phyloP scores from a whole-genome alignment of 2,888 invertebrate genomes.

The Sminthurinus aureus region DNA sequence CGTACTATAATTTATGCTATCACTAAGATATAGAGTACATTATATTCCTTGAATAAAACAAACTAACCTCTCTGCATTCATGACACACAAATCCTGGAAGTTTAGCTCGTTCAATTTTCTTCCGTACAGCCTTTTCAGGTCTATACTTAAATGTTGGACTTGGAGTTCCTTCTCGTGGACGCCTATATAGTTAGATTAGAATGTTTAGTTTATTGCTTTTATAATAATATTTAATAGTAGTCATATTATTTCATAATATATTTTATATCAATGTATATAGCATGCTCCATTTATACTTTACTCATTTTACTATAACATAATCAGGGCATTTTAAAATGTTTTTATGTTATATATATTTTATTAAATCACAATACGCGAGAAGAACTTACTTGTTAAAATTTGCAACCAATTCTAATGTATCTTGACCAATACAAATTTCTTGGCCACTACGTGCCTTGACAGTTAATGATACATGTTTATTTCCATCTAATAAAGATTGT shows the following conservation, averaged over 20 bases:
- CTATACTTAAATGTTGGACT: constrained; percentile 19
- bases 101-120: constrained; percentile 3
- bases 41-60: not conserved
- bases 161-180: not conserved
- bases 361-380: not conserved
- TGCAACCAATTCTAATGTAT: not conserved
- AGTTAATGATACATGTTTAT: not conserved
- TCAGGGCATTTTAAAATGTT: not conserved
- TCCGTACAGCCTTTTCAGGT: constrained; percentile 20
- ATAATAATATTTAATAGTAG: not conserved
- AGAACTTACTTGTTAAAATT: constrained; percentile 1
- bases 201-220: not conserved
- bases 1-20: no score
- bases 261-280: not conserved
- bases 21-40: no score
- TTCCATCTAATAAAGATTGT: not conserved
- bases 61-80: constrained; percentile 22
- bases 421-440: not conserved
- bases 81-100: constrained; percentile 14
- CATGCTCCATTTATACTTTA: not conserved
- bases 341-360: not conserved
- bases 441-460: not conserved
- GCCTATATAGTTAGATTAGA: not conserved
- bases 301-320: not conserved
- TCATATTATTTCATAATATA: not conserved